Evolutionary conservation across 1,140 invertebrate genomes (phyloP), one percentile per base, ranked within the genome.

Genomic region (Hylaeus anthracinus): DNA sequence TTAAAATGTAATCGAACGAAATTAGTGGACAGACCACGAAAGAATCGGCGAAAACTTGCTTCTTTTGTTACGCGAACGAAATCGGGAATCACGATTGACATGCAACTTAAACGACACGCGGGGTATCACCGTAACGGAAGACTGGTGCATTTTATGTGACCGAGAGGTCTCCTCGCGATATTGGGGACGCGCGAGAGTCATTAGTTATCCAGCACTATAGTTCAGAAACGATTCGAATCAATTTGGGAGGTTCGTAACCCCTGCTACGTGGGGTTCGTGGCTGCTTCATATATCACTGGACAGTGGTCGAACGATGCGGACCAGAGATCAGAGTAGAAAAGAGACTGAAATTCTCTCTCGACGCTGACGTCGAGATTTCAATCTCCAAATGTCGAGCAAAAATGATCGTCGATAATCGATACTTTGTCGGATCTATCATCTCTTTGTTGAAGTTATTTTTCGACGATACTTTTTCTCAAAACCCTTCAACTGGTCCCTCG

Each of bases 141-240:
- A 79, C n/a, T 60, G 64, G 72, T 53, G 84, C 83, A 76, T 70
- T n/a, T 45, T 64, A 61, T 56, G 72, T 74, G 78, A 61, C 48
- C 39, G 55, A 39, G 75, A 61, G 63, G 53, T 72, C 53, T n/a
- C n/a, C 12, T 86, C 82, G 71, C 58, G 78, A 84, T 84, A 79
- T 77, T 76, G 71, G 77, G 79, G 48, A 41, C 66, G 76, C 72
- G 79, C 8, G 70, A 64, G 70, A 51, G 78, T 86, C 88, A 88
- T 89, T 89, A 89, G 81, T 89, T 89, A 89, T 83, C 83, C 76
- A 60, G 83, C 70, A 87, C 87, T 88, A 89, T 87, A 66, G 85
- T 41, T 79, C 45, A 56, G 75, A 74, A 83, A 88, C 87, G 85
- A 86, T 89, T 88, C 85, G 81, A 89, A 89, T 89, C 87, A 89